phyloP scores from a whole-genome alignment of 2,797 vertebrate genomes.

The Pipistrellus nathusii region DNA sequence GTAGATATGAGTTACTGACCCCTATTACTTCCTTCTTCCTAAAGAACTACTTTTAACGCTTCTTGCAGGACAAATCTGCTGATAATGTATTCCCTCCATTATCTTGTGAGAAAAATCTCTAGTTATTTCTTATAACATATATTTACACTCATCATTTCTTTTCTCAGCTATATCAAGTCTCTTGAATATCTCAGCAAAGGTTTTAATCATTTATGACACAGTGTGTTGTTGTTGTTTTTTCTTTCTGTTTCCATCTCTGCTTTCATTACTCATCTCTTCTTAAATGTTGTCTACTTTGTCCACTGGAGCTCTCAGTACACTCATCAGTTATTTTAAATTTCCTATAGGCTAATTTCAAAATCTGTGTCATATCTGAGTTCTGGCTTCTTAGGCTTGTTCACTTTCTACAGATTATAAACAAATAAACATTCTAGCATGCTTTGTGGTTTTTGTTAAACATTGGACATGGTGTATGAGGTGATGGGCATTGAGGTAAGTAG shows the following conservation, averaged over 20 bases:
- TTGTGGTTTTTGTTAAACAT: neutral
- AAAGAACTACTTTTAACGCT: neutral
- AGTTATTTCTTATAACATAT: neutral
- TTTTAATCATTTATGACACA: neutral
- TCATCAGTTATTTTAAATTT: neutral
- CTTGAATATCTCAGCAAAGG: neutral
- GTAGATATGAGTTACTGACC: neutral
- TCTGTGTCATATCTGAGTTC: neutral
- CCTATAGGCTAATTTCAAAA: neutral
- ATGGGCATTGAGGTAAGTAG: neutral
- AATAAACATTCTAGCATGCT: neutral
- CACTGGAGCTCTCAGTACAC: neutral
- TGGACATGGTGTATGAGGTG: neutral
- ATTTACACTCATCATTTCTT: neutral
- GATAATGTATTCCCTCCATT: neutral
- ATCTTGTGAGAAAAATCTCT: neutral
- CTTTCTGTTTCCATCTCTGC: neutral
- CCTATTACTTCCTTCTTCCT: neutral
- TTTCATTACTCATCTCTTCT: neutral
- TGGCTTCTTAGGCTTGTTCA: neutral
- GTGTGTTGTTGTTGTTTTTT: neutral
- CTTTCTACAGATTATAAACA: neutral
- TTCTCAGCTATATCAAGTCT: neutral
- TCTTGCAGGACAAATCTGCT: neutral
- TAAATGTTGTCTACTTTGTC: neutral